Conservation (phyloP, 2,113 vertebrate genomes). For the Willisornis vidua region DNA sequence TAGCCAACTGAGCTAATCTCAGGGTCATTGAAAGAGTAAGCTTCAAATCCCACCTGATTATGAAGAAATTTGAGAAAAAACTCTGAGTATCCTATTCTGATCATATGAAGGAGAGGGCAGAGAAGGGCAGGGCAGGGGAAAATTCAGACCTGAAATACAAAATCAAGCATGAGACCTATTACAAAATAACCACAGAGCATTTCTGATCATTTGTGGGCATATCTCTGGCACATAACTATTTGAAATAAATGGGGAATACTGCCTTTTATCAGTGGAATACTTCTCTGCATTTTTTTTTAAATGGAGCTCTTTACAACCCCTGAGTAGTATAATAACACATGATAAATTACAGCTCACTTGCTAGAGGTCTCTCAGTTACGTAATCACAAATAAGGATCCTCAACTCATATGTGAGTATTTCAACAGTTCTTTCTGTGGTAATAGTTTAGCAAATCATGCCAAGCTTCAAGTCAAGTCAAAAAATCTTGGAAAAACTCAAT, state of each 20-base stretch:
- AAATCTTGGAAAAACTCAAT: neutral
- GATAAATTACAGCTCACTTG: neutral
- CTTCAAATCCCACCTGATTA: neutral
- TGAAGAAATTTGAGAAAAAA: neutral
- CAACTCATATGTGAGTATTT: neutral
- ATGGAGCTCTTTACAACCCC: neutral
- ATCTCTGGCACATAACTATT: neutral
- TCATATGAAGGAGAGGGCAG: too few relatives aligned
- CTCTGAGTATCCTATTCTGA: neutral
- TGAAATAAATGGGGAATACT: neutral
- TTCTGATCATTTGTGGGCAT: neutral
- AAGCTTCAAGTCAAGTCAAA: neutral
- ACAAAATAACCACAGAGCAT: neutral
- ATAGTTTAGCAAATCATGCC: neutral
- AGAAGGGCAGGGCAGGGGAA: neutral
- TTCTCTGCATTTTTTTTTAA: neutral
- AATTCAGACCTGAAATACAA: neutral
- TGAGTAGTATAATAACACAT: neutral
- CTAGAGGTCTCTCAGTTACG: neutral
- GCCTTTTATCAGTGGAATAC: neutral
- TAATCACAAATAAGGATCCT: neutral
- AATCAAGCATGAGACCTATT: neutral
- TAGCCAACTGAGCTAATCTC: neutral
- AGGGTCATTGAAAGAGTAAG: neutral
- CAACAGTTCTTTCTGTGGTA: neutral